Base-by-base conservation (phyloP, 2,797 vertebrate species). In the Tadarida brasiliensis region DNA sequence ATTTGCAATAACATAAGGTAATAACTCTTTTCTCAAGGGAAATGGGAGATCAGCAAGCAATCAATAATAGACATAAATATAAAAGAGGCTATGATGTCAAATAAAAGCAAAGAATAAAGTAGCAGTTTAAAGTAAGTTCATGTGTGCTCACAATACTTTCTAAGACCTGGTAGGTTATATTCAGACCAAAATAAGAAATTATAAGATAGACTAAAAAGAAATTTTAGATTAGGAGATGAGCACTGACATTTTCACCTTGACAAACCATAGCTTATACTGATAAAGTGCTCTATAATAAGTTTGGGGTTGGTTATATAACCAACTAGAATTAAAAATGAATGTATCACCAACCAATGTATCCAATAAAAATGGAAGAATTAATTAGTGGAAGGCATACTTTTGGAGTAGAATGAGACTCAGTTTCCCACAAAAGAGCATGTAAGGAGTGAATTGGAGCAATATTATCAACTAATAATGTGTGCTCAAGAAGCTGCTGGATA, bases 11-110 rank as follows among this genome's bases (percentile, higher is more conserved):
- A 87, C 33, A 22, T 26, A 91, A 12, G 10, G 44, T 49, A 73
- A 80, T 78, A 86, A 35, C 20, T 89, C 54, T 87, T 33, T 57
- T 88, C 26, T 49, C 20, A 57, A 59, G 28, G 56, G 17, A 83
- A 89, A 70, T 78, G 19, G 47, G 14, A 71, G 2, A 30, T 76
- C 16, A 30, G 28, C 7, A 70, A 71, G 5, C 8, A 78, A 59
- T 67, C 28, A 83, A 39, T 78, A 88, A 78, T 10, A 71, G 17
- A 68, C 33, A 78, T 86, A 88, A 93, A 93, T 86, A 87, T 65
- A 65, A n/a, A n/a, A 44, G 19, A 86, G 30, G 2, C 2, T 10
- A 47, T 19, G 9, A 7, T 65, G 10, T 83, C 39, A 90, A 61
- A 70, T 1, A 76, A 68, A 95, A 61, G 59, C 19, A 68, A 77